Evolutionary conservation across 2,113 vertebrate species (phyloP).

Genomic region (pig (Sus scrofa)): T2T-Sscrofa CM000824.6:56736501-56737000

Average conservation of each 20-base stretch:
- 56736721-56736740: constrained; percentile 65
- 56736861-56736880: background rate
- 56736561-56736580: background rate
- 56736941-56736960: background rate
- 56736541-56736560: background rate
- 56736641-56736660: background rate
- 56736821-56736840: constrained; percentile 28
- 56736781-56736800: constrained; percentile 26
- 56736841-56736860: constrained; percentile 50
- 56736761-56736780: constrained; percentile 43
- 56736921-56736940: background rate
- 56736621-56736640: background rate
- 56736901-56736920: background rate
- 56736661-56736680: background rate
- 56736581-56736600: background rate
- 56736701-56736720: constrained; percentile 69
- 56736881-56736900: background rate
- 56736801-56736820: background rate
- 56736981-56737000: background rate
- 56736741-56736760: constrained; percentile 62
- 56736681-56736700: background rate
- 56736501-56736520: background rate
- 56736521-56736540: background rate
- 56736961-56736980: background rate
- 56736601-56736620: background rate